Conservation (phyloP, 2,113 vertebrate genomes). For the Puma concolor region DNA sequence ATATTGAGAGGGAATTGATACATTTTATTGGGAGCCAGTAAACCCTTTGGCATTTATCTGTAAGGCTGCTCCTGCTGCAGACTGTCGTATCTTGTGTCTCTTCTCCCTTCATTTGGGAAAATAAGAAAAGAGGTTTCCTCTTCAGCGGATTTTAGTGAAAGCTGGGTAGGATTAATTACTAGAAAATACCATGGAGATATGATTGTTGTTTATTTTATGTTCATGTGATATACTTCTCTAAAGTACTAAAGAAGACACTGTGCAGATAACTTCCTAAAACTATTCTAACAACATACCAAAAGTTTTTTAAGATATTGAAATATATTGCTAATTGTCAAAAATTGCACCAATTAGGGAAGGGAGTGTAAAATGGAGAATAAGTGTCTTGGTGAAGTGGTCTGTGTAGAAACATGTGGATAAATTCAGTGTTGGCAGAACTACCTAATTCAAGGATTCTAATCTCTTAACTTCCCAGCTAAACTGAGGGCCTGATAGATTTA, state of each 20-base stretch:
- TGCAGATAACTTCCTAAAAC: slow-evolving; percentile 42
- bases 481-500: background rate
- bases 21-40: background rate
- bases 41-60: background rate
- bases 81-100: background rate
- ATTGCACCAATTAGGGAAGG: background rate
- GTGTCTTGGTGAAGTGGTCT: background rate
- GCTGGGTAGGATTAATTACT: background rate
- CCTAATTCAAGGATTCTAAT: background rate
- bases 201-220: background rate
- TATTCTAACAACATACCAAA: background rate
- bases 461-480: background rate
- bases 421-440: background rate
- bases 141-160: background rate
- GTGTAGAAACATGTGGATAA: background rate
- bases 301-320: background rate
- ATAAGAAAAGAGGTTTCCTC: background rate
- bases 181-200: slow-evolving; percentile 37
- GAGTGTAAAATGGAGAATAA: background rate
- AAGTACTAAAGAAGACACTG: background rate
- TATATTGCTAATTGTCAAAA: background rate
- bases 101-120: background rate
- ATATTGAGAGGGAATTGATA: background rate
- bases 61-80: background rate
- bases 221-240: slow-evolving; percentile 3